Base-by-base conservation (phyloP, 1,140 invertebrate genomes). In the Oreohelix idahoensis region DNA sequence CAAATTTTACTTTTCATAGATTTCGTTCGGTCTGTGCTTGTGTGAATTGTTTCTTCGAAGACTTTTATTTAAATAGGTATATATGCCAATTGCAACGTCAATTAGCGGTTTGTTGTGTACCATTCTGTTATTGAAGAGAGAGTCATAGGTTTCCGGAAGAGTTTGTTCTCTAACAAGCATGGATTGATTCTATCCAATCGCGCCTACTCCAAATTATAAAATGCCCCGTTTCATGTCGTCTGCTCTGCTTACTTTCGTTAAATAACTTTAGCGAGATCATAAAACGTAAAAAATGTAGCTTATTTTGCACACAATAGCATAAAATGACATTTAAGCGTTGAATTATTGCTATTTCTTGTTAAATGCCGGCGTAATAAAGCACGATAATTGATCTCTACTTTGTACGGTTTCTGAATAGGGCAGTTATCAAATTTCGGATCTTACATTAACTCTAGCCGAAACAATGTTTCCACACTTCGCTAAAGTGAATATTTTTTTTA, bases 1-100 rank as follows among this genome's bases (percentile, higher is more conserved):
- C 42, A 51, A 76, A 38, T 73, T 76, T 76, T 76, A 20, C 45
- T 76, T 76, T 76, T 76, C 36, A 36, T 1, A 26, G 42, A 73
- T 1, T 8, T 2, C 38, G 20, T 26, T 73, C 23, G 2, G 38
- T 15, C 38, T 5, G 5, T 71, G 71, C 39, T 39, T 73, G 5
- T 73, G 71, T 4, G 20, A 73, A 42, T 11, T 13, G n/a, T 42
- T 42, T 42, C 29, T 23, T 32, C 8, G n/a, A 66, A 66, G 8
- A 8, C 5, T 13, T 32, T 11, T 17, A 8, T 29, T 32, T 35
- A 66, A 66, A 66, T 32, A 66, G 2, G 63, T 35, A 66, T 66
- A 32, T 66, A 66, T 66, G 20, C 32, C n/a, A 5, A 11, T 32
- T 32, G 29, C n/a, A 8, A 32, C 29, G 17, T 32, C 29, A 13